Conservation (phyloP, 1,140 invertebrate genomes). For the Acyrthosiphon pisum region DNA sequence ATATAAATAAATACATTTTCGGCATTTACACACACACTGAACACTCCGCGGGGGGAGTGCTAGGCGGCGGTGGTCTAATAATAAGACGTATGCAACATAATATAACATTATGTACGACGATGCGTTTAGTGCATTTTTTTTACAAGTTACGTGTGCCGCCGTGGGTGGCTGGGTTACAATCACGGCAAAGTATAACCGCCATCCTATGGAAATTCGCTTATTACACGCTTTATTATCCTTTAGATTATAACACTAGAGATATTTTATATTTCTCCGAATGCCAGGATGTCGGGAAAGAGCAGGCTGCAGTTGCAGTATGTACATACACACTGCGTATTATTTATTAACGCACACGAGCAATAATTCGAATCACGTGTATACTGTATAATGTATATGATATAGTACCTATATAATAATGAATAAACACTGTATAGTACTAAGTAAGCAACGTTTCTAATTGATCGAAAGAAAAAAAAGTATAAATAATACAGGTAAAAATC, state of each 20-base stretch:
- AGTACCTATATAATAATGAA: not conserved
- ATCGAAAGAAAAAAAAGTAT: not conserved
- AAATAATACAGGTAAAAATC: not conserved
- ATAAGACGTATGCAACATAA: slow-evolving; percentile 29
- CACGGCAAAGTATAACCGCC: not conserved
- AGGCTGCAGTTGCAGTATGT: not conserved
- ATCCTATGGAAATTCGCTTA: not conserved
- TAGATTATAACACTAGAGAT: not conserved
- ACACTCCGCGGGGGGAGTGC: not conserved
- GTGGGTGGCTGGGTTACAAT: slow-evolving; percentile 21
- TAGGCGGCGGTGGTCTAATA: not conserved
- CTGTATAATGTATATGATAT: not conserved
- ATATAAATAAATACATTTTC: slow-evolving; percentile 49
- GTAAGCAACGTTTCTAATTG: not conserved
- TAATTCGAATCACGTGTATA: not conserved
- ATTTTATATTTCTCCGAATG: slow-evolving; percentile 7
- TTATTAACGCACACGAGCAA: not conserved
- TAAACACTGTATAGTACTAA: not conserved
- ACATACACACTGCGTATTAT: not conserved
- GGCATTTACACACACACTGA: not conserved
- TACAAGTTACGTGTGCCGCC: not conserved
- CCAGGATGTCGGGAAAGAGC: not conserved
- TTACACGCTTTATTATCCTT: slow-evolving; percentile 22
- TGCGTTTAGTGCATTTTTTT: slow-evolving; percentile 24
- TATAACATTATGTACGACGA: not conserved